phyloP scores from a whole-genome alignment of 2,888 invertebrate genomes.

The Euclidia mi region DNA sequence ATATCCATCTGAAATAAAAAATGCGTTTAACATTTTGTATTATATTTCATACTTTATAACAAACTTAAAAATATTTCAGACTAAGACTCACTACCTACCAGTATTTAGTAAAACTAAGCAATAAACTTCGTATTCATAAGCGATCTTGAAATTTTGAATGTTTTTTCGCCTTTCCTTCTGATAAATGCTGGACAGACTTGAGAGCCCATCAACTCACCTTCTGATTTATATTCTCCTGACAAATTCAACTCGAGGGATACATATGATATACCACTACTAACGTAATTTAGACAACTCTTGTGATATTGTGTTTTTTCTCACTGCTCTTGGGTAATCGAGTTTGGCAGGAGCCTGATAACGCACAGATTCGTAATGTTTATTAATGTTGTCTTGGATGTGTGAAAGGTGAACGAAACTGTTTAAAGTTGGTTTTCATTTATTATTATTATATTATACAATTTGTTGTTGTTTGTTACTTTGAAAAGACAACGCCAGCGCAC shows the following conservation, averaged over 20 bases:
- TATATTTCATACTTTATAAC: no score
- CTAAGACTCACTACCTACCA: no score
- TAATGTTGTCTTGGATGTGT: background rate
- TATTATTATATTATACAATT: background rate
- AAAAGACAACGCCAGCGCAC: no score
- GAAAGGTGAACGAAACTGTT: background rate
- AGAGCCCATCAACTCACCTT: slow-evolving; percentile 22
- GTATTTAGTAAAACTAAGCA: background rate
- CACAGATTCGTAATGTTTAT: background rate
- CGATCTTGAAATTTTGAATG: background rate
- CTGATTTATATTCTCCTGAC: slow-evolving; percentile 38
- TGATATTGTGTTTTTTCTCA: slow-evolving; percentile 9
- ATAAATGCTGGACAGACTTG: slow-evolving; percentile 27
- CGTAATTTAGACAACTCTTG: slow-evolving; percentile 15
- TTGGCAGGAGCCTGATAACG: slow-evolving; percentile 16
- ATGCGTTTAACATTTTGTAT: no score
- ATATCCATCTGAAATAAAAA: no score
- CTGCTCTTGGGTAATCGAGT: slow-evolving; percentile 11
- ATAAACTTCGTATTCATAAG: background rate
- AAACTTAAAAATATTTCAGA: no score
- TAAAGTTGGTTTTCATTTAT: background rate
- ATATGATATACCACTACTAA: slow-evolving; percentile 10
- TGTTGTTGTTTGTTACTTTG: no score
- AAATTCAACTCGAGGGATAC: slow-evolving; percentile 33
- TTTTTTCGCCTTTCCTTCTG: slow-evolving; percentile 13